phyloP scores from a whole-genome alignment of 2,888 invertebrate genomes.

The Parasteatoda lunata region DNA sequence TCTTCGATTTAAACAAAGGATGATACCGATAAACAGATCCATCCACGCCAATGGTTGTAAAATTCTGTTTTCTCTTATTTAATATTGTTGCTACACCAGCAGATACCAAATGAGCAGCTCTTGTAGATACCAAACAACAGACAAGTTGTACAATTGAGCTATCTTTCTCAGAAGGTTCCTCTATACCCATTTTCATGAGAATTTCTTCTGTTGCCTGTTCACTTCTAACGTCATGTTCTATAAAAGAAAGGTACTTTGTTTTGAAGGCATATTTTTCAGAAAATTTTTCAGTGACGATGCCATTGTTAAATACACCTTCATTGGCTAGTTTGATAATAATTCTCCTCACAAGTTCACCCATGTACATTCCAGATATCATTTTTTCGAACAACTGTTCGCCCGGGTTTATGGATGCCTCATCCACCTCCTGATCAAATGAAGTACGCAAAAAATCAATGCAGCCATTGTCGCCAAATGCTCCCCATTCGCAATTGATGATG shows the following conservation, averaged over 20 bases:
- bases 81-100: constrained; percentile 87
- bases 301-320: constrained; percentile 83
- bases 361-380: constrained; percentile 99
- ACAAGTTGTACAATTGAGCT: constrained; percentile 93
- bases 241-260: constrained; percentile 98
- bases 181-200: constrained; percentile 88
- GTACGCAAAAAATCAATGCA: constrained; percentile 89
- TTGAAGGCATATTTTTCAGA: constrained; percentile 88
- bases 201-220: constrained; percentile 82
- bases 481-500: constrained; percentile 97
- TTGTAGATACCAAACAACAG: constrained; percentile 91
- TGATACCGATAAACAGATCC: constrained; percentile 97
- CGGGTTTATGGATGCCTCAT: constrained; percentile 85
- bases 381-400: constrained; percentile 91
- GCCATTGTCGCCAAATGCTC: constrained; percentile 95
- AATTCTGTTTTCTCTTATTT: constrained; percentile 91
- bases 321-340: constrained; percentile 86
- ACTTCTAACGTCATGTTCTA: constrained; percentile 81
- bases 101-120: constrained; percentile 94
- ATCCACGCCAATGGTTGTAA: constrained; percentile 95
- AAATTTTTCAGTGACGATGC: constrained; percentile 85
- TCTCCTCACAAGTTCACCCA: constrained; percentile 94
- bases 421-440: constrained; percentile 83
- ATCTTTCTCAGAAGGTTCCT: constrained; percentile 87
- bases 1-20: constrained; percentile 94